A percentile compares a stretch with the other conserved stretches of the same genome.
Conservation (phyloP, 2,797 vertebrate species). For the Danio tinwini region DNA sequence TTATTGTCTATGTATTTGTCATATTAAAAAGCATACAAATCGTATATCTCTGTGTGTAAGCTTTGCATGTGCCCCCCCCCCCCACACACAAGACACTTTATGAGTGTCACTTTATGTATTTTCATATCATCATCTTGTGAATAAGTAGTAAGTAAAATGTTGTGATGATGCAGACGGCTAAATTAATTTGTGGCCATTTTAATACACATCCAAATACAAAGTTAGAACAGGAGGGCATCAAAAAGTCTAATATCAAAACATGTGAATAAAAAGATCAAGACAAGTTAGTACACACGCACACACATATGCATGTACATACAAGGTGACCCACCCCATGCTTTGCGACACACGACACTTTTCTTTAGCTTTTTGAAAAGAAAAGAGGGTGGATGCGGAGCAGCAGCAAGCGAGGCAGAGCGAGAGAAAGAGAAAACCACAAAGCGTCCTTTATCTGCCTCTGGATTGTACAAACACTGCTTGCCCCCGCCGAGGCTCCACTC, state of each 20-base stretch:
- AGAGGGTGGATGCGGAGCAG: conserved; percentile 46
- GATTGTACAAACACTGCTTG: conserved; percentile 72
- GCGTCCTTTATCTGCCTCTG: conserved; percentile 67
- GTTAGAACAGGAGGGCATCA: neutral
- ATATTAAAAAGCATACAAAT: too few species aligned
- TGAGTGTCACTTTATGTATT: too few species aligned
- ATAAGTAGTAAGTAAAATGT: too few species aligned
- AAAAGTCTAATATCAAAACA: neutral
- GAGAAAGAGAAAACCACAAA: conserved; percentile 61
- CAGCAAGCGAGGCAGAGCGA: conserved; percentile 42
- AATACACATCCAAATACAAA: neutral
- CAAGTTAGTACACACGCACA: conserved; percentile 23
- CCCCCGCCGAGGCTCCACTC: conserved; percentile 63
- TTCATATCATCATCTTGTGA: too few species aligned
- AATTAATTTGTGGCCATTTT: too few species aligned
- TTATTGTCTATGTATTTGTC: too few species aligned
- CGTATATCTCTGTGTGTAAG: too few species aligned
- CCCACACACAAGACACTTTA: too few species aligned
- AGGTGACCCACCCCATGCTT: conserved; percentile 48
- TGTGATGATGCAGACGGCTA: too few species aligned
- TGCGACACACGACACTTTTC: conserved; percentile 70
- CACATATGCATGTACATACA: conserved; percentile 27
- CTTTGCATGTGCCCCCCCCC: too few species aligned
- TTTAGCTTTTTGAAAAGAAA: conserved; percentile 55
- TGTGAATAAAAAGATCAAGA: conserved; percentile 10